These are phyloP conservation scores for Chelonus formosanus DNA, from an alignment of 2,888 invertebrate genomes.

Conservation along the genomic window DNA sequence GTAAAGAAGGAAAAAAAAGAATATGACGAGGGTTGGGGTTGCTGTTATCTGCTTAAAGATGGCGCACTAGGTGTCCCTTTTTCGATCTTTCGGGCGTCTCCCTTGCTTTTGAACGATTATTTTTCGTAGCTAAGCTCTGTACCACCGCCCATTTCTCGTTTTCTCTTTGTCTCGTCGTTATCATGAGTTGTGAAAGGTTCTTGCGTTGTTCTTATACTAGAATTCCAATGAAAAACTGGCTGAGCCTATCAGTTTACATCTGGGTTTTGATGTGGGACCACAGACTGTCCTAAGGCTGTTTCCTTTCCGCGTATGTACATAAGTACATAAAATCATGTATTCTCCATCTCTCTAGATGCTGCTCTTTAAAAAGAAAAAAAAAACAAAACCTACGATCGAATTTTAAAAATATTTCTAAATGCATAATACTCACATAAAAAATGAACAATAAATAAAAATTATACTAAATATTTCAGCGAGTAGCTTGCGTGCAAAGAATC, in stretches of 20 bases:
- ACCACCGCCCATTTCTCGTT: slow-evolving; percentile 50
- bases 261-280: slow-evolving; percentile 22
- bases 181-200: slow-evolving; percentile 9
- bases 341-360: too few species aligned
- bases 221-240: slow-evolving; percentile 22
- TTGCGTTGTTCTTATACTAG: not conserved
- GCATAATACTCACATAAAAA: not conserved
- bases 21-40: slow-evolving; percentile 45
- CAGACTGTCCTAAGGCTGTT: not conserved
- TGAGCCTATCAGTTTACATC: slow-evolving; percentile 19
- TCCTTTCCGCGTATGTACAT: too few species aligned
- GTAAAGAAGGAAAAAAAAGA: slow-evolving; percentile 7
- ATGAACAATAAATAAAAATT: slow-evolving; percentile 4
- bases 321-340: too few species aligned
- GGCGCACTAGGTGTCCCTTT: slow-evolving; percentile 60
- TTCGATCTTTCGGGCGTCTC: slow-evolving; percentile 54
- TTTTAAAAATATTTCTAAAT: too few species aligned
- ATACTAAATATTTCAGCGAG: slow-evolving; percentile 18
- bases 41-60: slow-evolving; percentile 56
- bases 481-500: slow-evolving; percentile 53
- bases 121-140: slow-evolving; percentile 33
- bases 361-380: too few species aligned
- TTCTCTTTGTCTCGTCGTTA: slow-evolving; percentile 24
- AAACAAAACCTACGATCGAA: too few species aligned
- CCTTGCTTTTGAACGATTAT: slow-evolving; percentile 41